phyloP scores from a whole-genome alignment of 2,888 invertebrate species.

The Lepidochitona cinerea region DNA sequence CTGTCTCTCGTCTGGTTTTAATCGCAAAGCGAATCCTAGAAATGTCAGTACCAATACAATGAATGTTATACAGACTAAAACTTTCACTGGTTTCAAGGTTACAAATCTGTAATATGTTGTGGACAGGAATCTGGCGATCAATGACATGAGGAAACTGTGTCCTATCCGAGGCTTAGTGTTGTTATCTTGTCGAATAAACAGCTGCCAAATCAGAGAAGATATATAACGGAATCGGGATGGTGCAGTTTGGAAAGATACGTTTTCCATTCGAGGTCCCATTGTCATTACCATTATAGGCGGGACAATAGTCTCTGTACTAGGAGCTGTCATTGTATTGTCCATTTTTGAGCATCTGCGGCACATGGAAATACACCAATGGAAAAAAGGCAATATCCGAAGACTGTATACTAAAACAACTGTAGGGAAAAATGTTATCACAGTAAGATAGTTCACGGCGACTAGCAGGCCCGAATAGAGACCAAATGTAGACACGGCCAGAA shows the following conservation, averaged over 20 bases:
- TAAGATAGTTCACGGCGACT: slow-evolving; percentile 63
- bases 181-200: too few species aligned
- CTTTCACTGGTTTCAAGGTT: not conserved
- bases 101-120: slow-evolving; percentile 11
- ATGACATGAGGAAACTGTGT: slow-evolving; percentile 27
- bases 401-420: slow-evolving; percentile 14
- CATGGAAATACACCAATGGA: slow-evolving; percentile 17
- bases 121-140: slow-evolving; percentile 29
- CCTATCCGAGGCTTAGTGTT: too few species aligned
- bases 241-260: too few species aligned
- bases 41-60: slow-evolving; percentile 20
- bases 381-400: slow-evolving; percentile 12
- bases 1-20: slow-evolving; percentile 4
- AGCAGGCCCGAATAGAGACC: slow-evolving; percentile 60
- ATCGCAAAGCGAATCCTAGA: slow-evolving; percentile 12
- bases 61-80: not conserved
- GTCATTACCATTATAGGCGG: too few species aligned
- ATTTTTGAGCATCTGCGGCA: too few species aligned
- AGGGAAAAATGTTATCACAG: slow-evolving; percentile 66
- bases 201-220: too few species aligned
- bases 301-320: too few species aligned
- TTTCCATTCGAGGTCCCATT: too few species aligned
- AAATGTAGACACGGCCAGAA: slow-evolving; percentile 56
- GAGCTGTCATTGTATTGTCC: too few species aligned
- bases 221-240: too few species aligned